Base-by-base conservation (phyloP, 2,797 vertebrate species). In the Knipowitschia caucasica region DNA sequence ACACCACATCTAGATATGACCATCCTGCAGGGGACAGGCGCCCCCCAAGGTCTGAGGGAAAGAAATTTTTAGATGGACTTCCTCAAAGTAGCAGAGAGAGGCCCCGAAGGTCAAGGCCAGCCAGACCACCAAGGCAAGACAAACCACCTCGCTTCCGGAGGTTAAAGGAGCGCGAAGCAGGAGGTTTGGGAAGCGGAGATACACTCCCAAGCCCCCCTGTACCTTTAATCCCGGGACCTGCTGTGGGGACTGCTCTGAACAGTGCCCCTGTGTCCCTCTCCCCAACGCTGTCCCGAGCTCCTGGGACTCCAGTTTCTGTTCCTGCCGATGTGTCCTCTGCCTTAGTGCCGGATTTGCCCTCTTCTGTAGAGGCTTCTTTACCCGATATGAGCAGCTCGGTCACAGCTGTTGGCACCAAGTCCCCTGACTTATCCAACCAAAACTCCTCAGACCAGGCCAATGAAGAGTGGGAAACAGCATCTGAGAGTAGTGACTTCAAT, bases 381-480 rank as follows among this genome's bases (percentile, higher is more conserved):
- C 64, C 84, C 3, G 90, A 88, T 11, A 73, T 83, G 12, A 85
- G 69, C 62, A 73, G 71, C 52, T 67, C 89, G 20, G 72, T 89
- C 27, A 88, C 93, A 44, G 87, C 94, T 60, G 92, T 91, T 0
- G 96, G 95, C 59, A 98, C 90, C 62, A 99, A 99, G 73, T 99
- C 97, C 0, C 97, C 97, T 1, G 97, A 99, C 67, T 77, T 99
- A 66, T 98, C 96, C 46, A 99, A 99, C 68, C 97, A 99, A 81
- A 99, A 99, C 80, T 99, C 97, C 2, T 99, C 97, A 18, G 97
- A 99, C 77, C 97, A 99, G 79, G 97, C 97, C 52, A 99, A 99
- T 1, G 97, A 99, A 69, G 97, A 99, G 66, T 99, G 97, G 97
- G 97, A 99, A 80, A 99, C 97, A 0, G 97, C 97, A 15, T 99